Evolutionary conservation across 2,888 invertebrate genomes (phyloP).

Genomic region (Agonum fuliginosum): DNA sequence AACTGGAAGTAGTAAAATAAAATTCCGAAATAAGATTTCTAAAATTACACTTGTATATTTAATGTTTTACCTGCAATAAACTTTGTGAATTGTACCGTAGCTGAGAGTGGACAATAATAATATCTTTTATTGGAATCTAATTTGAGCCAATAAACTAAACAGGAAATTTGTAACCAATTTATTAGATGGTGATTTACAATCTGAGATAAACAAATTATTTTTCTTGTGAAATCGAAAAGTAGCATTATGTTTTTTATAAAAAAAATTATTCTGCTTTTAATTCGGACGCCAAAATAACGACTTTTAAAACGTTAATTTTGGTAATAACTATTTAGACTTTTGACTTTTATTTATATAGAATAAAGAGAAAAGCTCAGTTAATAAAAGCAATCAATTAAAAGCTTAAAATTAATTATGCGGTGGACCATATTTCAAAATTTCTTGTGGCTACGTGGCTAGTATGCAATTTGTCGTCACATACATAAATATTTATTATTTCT

Average conservation of each 20-base stretch:
- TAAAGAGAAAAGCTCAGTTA: too few species aligned
- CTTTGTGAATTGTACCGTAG: neutral
- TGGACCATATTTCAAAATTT: too few species aligned
- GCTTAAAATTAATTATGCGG: too few species aligned
- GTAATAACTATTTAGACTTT: too few species aligned
- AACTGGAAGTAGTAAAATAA: slow-evolving; percentile 13
- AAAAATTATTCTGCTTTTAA: neutral
- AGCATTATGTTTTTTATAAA: slow-evolving; percentile 9
- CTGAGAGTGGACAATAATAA: neutral
- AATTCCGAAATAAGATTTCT: neutral
- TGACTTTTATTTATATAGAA: too few species aligned
- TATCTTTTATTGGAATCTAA: slow-evolving; percentile 32
- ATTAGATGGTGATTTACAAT: slow-evolving; percentile 12
- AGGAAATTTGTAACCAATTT: slow-evolving; percentile 28
- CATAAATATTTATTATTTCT: too few species aligned
- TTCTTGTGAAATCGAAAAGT: slow-evolving; percentile 12
- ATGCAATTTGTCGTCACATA: too few species aligned
- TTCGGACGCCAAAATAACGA: too few species aligned
- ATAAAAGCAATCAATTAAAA: too few species aligned
- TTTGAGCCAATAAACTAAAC: slow-evolving; percentile 22
- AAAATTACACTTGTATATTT: neutral
- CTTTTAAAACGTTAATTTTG: too few species aligned
- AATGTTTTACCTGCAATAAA: neutral
- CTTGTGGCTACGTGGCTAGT: too few species aligned
- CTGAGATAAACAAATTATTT: slow-evolving; percentile 16